A percentile compares a stretch with the other conserved stretches of the same genome.
phyloP scores from a whole-genome alignment of 2,888 invertebrate species.

The Leptinotarsa peninsularis region DNA sequence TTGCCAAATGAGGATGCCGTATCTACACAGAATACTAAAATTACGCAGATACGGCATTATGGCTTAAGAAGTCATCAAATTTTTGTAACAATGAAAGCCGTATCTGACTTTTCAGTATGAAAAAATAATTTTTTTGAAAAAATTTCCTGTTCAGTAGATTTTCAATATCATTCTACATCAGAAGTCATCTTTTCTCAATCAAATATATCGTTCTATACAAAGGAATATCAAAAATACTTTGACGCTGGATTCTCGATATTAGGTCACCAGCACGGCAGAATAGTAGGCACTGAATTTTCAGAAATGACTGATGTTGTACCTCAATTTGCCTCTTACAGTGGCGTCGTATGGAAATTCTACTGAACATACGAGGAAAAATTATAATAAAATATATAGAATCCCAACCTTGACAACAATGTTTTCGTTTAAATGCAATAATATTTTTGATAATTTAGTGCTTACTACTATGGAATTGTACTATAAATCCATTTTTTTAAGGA shows the following conservation, averaged over 20 bases:
- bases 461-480: too few relatives aligned
- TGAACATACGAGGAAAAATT: too few relatives aligned
- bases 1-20: slow-evolving; percentile 1
- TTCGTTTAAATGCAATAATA: too few relatives aligned
- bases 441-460: too few relatives aligned
- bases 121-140: neutral
- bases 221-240: slow-evolving; percentile 5
- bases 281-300: neutral
- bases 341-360: too few relatives aligned
- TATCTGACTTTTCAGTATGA: neutral
- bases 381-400: too few relatives aligned
- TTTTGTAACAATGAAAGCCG: neutral
- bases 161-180: slow-evolving; percentile 1
- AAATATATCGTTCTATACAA: slow-evolving; percentile 6
- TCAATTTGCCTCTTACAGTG: too few relatives aligned
- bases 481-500: too few relatives aligned
- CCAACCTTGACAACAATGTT: too few relatives aligned
- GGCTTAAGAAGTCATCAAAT: neutral
- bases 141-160: neutral
- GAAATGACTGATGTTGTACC: too few relatives aligned
- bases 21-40: slow-evolving; percentile 1
- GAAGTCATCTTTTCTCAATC: slow-evolving; percentile 4
- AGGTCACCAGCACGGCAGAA: neutral
- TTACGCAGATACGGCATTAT: slow-evolving; percentile 2
- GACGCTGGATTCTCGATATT: neutral